phyloP scores from a whole-genome alignment of 2,888 invertebrate genomes.

The Trissonchulus sp. region DNA sequence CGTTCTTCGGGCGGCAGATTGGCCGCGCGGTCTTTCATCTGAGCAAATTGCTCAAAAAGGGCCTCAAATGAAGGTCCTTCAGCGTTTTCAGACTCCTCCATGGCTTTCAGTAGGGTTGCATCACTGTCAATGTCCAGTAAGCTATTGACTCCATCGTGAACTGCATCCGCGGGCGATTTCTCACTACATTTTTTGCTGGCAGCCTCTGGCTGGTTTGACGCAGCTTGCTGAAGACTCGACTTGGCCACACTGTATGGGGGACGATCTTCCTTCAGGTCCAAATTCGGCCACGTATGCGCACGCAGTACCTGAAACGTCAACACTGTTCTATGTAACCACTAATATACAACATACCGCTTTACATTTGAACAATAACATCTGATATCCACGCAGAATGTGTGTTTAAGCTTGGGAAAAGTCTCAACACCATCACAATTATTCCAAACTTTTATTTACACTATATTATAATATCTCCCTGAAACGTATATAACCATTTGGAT shows the following conservation, averaged over 20 bases:
- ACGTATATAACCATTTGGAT: no score
- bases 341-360: background rate
- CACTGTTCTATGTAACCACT: background rate
- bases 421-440: no score
- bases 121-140: background rate
- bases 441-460: no score
- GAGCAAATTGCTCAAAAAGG: background rate
- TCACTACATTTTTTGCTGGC: background rate
- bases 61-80: background rate
- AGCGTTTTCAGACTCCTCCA: background rate
- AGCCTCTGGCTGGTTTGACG: background rate
- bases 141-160: background rate
- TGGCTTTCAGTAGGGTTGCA: background rate
- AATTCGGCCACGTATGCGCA: slow-evolving; percentile 68
- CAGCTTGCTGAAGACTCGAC: background rate
- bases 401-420: no score
- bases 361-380: no score
- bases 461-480: no score
- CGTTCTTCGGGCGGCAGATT: background rate
- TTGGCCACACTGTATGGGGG: slow-evolving; percentile 29
- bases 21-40: background rate
- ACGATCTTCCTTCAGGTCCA: slow-evolving; percentile 59
- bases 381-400: no score
- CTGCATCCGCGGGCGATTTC: background rate
- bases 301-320: slow-evolving; percentile 55